Base-by-base conservation (phyloP, 2,797 vertebrate genomes). In the Melopsittacus undulatus region DNA sequence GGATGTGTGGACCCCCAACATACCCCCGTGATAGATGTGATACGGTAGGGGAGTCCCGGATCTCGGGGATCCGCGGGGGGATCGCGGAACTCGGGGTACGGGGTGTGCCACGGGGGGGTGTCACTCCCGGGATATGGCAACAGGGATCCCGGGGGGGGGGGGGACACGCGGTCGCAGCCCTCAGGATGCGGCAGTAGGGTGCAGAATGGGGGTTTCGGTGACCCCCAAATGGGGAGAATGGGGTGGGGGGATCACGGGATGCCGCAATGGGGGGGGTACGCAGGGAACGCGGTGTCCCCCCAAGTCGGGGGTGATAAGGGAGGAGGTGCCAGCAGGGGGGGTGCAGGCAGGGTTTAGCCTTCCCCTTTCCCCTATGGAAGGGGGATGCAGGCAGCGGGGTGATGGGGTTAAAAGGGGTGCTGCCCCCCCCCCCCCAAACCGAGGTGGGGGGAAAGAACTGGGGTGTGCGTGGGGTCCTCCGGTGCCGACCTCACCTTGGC, bases 401-500 rank as follows among this genome's bases (percentile, higher is more conserved):
- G 56, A 36, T 24, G 56, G 22, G 22, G 23, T 26, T 22, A 34
- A 59, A 59, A 59, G 13, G 24, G 52, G 52, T 34, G 52, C 40
- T 45, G 13, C 36, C 49, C 52, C 19, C 66, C 66, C 18, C 19
- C 66, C n/a, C 19, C 9, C 19, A n/a, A n/a, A 17, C 32, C 21
- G 32, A 34, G 54, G 54, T 56, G 21, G 13, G 21, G 21, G 32
- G 9, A 2, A n/a, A n/a, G 54, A 56, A 56, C 9, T 56, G 54
- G 54, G 54, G 54, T n/a, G 54, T 34, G 54, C 13, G 21, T 23
- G 54, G 54, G 54, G 32, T 56, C 21, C 54, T 56, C 22, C 40
- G 59, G 40, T 38, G 51, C 77, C 87, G 56, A 85, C 89, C 98
- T 99, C 97, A 99, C 99, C 99, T 99, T 99, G 46, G 98, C 98